phyloP scores from a whole-genome alignment of 2,888 invertebrate genomes.

The Cremastinae sp. region DNA sequence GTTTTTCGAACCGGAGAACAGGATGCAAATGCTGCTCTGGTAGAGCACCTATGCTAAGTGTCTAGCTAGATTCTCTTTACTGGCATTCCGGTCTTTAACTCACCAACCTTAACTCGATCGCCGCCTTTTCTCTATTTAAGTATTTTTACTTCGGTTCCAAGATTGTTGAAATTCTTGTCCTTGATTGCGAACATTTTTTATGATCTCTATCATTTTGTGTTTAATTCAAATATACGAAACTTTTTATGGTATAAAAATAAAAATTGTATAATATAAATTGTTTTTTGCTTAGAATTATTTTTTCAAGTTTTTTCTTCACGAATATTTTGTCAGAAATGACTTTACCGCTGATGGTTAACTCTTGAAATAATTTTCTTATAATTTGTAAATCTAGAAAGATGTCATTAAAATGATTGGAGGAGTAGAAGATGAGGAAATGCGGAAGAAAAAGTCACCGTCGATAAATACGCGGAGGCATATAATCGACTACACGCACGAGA shows the following conservation, averaged over 20 bases:
- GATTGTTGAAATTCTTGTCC: not conserved
- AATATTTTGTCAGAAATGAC: too few species aligned
- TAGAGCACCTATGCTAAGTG: constrained; percentile 44
- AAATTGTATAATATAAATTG: too few species aligned
- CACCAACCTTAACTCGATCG: constrained; percentile 35
- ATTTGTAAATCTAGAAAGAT: too few species aligned
- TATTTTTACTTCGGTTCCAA: not conserved
- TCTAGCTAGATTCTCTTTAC: constrained; percentile 21
- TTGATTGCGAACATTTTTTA: too few species aligned
- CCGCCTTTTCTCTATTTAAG: constrained; percentile 15
- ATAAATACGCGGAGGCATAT: constrained; percentile 3
- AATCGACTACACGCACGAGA: constrained; percentile 63
- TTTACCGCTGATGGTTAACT: too few species aligned
- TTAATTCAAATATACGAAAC: not conserved
- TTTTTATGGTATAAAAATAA: not conserved
- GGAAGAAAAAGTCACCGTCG: constrained; percentile 59
- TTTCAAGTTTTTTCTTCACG: too few species aligned
- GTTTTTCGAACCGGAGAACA: constrained; percentile 49
- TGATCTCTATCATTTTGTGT: not conserved
- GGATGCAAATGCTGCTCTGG: constrained; percentile 57
- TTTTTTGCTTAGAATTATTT: too few species aligned
- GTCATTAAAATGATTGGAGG: not conserved
- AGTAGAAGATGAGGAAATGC: constrained; percentile 59
- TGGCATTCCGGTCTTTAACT: constrained; percentile 45
- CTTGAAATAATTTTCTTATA: too few species aligned